Evolutionary conservation across 2,888 invertebrate species (phyloP), one percentile per base, ranked within the genome.

Genomic region (Hemistola chrysoprasaria): DNA sequence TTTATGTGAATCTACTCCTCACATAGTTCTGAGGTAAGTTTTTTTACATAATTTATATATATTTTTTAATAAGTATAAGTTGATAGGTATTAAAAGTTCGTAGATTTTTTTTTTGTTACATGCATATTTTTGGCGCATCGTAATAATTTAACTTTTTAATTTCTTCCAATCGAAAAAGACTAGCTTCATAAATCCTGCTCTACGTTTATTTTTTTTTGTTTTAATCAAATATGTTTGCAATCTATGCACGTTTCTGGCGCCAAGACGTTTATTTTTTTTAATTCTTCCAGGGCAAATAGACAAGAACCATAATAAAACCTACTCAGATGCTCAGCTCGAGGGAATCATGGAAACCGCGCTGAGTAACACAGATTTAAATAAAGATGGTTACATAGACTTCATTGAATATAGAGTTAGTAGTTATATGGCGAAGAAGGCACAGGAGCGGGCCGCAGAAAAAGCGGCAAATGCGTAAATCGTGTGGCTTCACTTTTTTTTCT

Each of bases 371-470:
- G 96, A 96, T 64, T 64, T 87, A 11, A 92, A 96, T 65, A 85
- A 90, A 11, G 96, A 96, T 61, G 96, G 96, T 0, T 95, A 85
- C 62, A 90, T 96, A 22, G 93, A 91, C 51, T 94, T 93, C 62
- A 56, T 81, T 2, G 93, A 94, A 65, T 93, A 90, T 59, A 85
- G 67, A 27, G 31, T 77, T 2, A 83, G 68, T 26, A 62, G 71
- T 11, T 67, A 52, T 1, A 78, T 71, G 11, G 79, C 72, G 4
- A 67, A 63, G n/a, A 45, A 58, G n/a, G 64, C 65, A 2, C 42
- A 56, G 8, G 34, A 44, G 8, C 26, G 8, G 8, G 25, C 6
- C 1, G 24, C 8, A n/a, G 27, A 24, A 6, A 44, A 33, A 10
- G 4, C 3, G 20, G n/a, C 22, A 7, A 16, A 16, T 16, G 16